Percentiles rank a stretch among this genome's conserved stretches.
Evolutionary conservation across 2,888 invertebrate species (phyloP).

Genomic region (Zelleria hepariella): DNA sequence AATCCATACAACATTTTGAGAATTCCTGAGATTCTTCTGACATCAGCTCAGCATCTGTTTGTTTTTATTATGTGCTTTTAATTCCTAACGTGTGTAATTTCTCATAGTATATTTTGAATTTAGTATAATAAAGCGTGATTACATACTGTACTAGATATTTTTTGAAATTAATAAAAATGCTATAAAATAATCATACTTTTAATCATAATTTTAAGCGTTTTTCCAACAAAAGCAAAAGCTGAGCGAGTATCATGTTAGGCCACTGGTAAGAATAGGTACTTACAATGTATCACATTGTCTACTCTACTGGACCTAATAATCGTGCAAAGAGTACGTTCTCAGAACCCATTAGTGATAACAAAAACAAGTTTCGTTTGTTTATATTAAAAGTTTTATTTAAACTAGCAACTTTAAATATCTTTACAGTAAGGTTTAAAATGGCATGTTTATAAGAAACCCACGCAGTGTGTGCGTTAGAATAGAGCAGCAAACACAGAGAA

Average conservation of each 20-base stretch:
- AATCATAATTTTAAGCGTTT: conserved; percentile 1
- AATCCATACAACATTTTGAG: neutral
- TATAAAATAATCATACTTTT: conserved; percentile 39
- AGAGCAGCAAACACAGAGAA: neutral
- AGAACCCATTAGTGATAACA: neutral
- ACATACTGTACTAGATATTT: conserved; percentile 55
- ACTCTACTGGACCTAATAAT: too few relatives aligned
- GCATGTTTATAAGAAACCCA: neutral
- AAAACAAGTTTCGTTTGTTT: neutral
- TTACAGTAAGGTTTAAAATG: neutral
- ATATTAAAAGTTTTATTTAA: neutral
- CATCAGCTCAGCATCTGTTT: neutral
- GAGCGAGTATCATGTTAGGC: too few relatives aligned
- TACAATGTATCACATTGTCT: too few relatives aligned
- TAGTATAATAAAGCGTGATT: conserved; percentile 58
- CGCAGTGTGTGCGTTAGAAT: neutral
- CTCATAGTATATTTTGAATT: conserved; percentile 59
- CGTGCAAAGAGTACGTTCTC: neutral
- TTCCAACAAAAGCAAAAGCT: too few relatives aligned
- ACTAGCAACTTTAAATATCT: neutral
- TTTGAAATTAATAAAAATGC: conserved; percentile 67
- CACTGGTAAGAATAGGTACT: too few relatives aligned
- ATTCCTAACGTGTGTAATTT: conserved; percentile 50
- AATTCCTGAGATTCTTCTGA: too few relatives aligned
- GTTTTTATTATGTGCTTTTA: conserved; percentile 17